Base-by-base conservation (phyloP, 1,140 invertebrate genomes). In the Drosophila arizonae region DNA sequence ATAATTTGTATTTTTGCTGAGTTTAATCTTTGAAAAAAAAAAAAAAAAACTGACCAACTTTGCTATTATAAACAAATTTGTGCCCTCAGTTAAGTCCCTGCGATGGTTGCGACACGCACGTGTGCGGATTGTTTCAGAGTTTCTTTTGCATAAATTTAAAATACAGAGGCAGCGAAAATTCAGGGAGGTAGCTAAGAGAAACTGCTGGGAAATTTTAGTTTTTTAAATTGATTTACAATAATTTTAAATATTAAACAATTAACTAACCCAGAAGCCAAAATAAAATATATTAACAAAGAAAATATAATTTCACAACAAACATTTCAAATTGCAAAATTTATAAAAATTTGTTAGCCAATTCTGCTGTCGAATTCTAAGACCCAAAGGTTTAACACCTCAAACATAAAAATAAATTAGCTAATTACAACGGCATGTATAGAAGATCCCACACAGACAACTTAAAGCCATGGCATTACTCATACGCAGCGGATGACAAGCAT, bases 121-220 rank as follows among this genome's bases (percentile, higher is more conserved):
- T 58, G 57, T 56, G 21, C 26, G 13, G 39, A 73, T 55, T 67
- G 41, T 55, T 74, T 75, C 21, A 26, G 48, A 71, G 57, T 62
- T 66, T 56, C 11, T 30, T 71, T 76, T 66, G 67, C 72, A 77
- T 77, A 75, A 66, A 76, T 77, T 36, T 77, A 71, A 71, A 76
- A 64, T 26, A 17, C 17, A 24, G 21, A 24, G 21, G 3, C 21
- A 24, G 21, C 21, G 21, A 3, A 24, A 24, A 24, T 24, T 24
- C 21, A 24, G 21, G 3, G 21, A 24, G 21, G 21, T 3, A 43
- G 10, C 41, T 15, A 5, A 46, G 2, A 46, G 43, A 3, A 17
- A 45, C 6, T 46, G 15, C 43, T 17, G 9, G 10, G 36, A 39
- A 39, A 11, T 3, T 13, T 39, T 39, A 8, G 11, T 39, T 9